Conservation (phyloP, 2,113 vertebrate genomes). For the Scomber scombrus region DNA sequence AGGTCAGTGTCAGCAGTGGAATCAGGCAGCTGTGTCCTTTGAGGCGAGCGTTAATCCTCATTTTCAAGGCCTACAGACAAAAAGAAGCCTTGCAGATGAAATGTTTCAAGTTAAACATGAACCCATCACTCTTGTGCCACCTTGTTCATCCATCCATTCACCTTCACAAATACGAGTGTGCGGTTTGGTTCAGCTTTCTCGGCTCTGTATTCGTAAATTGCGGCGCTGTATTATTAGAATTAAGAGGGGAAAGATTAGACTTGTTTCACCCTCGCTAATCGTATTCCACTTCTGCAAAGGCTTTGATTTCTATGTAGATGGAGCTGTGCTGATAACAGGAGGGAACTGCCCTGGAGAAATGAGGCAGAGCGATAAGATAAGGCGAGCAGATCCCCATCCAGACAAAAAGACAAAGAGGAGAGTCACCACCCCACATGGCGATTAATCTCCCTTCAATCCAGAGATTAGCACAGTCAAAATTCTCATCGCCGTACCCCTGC, state of each 20-base stretch:
- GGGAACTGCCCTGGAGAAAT: conserved; percentile 69
- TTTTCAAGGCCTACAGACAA: conserved; percentile 72
- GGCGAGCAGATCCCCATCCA: conserved; percentile 62
- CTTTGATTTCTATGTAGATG: conserved; percentile 81
- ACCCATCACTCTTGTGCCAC: conserved; percentile 30
- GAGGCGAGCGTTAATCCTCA: conserved; percentile 76
- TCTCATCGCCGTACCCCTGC: conserved; percentile 27
- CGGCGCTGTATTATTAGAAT: conserved; percentile 60
- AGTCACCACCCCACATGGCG: conserved; percentile 71
- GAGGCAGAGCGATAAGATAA: conserved; percentile 76
- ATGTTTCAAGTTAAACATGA: conserved; percentile 56
- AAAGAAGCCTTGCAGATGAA: conserved; percentile 64
- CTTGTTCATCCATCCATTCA: conserved; percentile 36
- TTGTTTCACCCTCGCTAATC: conserved; percentile 58
- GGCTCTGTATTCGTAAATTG: background rate
- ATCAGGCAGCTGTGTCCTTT: conserved; percentile 77
- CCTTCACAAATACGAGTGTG: conserved; percentile 15
- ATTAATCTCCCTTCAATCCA: conserved; percentile 77
- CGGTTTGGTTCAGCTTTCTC: conserved; percentile 4
- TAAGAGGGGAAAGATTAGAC: conserved; percentile 35
- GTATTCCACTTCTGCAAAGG: conserved; percentile 71
- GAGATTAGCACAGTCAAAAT: conserved; percentile 73
- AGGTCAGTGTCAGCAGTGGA: conserved; percentile 75
- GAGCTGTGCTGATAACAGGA: conserved; percentile 60
- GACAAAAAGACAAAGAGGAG: conserved; percentile 71